phyloP scores from a whole-genome alignment of 2,113 vertebrate species.

The Heterochromis multidens region DNA sequence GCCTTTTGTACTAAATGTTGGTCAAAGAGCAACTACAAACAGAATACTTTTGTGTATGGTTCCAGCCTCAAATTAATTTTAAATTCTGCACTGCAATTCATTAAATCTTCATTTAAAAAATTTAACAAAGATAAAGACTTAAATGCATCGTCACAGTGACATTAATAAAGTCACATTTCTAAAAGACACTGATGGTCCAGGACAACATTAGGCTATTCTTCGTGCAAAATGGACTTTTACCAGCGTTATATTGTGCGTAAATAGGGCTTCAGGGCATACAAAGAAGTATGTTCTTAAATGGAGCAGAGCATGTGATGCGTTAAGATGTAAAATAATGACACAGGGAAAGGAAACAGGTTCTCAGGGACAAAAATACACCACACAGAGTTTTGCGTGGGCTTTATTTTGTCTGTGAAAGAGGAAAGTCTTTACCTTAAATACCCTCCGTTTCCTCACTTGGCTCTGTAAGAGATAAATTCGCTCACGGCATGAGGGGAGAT shows the following conservation, averaged over 20 bases:
- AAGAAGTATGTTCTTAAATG: background rate
- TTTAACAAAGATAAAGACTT: background rate
- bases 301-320: background rate
- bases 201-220: background rate
- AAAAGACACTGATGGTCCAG: background rate
- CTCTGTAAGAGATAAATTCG: conserved; percentile 17
- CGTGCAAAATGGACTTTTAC: background rate
- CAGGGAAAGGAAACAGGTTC: background rate
- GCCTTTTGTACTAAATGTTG: background rate
- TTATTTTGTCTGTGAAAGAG: background rate
- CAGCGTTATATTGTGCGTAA: background rate
- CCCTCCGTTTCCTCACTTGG: background rate
- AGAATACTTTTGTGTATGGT: background rate
- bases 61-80: background rate
- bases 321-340: background rate
- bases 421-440: conserved; percentile 4
- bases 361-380: background rate
- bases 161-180: background rate
- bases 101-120: background rate
- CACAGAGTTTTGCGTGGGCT: background rate
- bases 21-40: background rate
- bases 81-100: background rate
- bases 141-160: background rate
- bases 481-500: conserved; percentile 36
- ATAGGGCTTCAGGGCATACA: background rate